Evolutionary conservation across 2,888 invertebrate genomes (phyloP).

Genomic region (Pseudolycoriella hygida): DNA sequence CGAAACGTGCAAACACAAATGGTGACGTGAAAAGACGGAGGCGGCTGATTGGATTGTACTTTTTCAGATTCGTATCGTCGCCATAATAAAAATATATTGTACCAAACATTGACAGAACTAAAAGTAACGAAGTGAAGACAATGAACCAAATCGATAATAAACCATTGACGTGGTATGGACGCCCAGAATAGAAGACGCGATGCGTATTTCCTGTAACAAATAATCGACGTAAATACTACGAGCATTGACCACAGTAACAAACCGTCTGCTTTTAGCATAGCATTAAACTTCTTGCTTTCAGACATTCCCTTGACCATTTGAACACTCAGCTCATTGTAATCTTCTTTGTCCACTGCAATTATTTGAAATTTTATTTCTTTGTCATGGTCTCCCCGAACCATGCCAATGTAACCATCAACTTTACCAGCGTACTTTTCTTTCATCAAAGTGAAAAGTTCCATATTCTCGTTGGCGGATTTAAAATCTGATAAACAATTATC

Average conservation of each 20-base stretch:
- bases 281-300: no score
- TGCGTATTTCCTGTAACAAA: not conserved
- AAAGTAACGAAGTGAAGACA: conserved; percentile 19
- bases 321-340: no score
- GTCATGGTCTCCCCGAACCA: conserved; percentile 16
- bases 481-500: no score
- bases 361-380: not conserved
- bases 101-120: conserved; percentile 19
- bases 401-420: conserved; percentile 19
- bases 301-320: no score
- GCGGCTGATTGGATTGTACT: conserved; percentile 15
- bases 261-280: no score
- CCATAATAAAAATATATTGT: conserved; percentile 21
- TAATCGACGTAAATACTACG: not conserved
- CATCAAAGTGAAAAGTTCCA: no score
- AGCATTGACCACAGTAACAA: no score
- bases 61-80: conserved; percentile 14
- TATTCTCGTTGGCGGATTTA: no score
- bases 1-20: conserved; percentile 26
- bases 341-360: not conserved
- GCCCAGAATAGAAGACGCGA: conserved; percentile 15
- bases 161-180: conserved; percentile 19
- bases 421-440: conserved; percentile 1
- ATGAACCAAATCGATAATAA: conserved; percentile 15
- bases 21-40: conserved; percentile 16